Base-by-base conservation (phyloP, 2,888 invertebrate species). In the Carterocephalus palaemon region DNA sequence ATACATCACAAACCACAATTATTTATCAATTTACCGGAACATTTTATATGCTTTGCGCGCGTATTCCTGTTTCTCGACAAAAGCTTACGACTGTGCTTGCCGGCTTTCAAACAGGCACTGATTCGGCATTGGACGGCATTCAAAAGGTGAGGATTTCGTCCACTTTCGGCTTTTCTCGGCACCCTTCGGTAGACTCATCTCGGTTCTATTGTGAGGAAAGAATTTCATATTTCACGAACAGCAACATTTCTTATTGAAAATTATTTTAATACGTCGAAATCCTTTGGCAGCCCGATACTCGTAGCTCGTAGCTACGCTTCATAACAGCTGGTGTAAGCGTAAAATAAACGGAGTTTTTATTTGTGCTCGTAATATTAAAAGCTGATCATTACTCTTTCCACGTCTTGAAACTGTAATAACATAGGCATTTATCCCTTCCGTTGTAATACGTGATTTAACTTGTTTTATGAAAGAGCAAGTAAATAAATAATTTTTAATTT, bases 111-210 rank as follows among this genome's bases (percentile, higher is more conserved):
- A 60, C 68, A 62, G 67, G 68, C 78, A 85, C 85, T 86, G 83
- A 78, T 76, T 83, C 83, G 70, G 76, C 75, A 80, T 83, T 81
- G 80, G 83, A 65, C 70, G 74, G 65, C 73, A 71, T 75, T 80
- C 70, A 62, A 82, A 83, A 85, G 85, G 85, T 85, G 81, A 83
- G 83, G 73, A 75, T 66, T 65, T 79, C 84, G 82, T 66, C 56
- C 57, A 55, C 54, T 53, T 70, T 78, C 85, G 85, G 75, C 58
- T 23, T 47, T 53, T 54, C 57, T 82, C 83, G 85, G 74, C 54
- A 50, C 50, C 59, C 57, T 60, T 78, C 82, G 83, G 69, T 38
- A 47, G 52, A 64, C 69, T 76, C 79, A 80, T 82, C 81, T 75
- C 71, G 67, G 72, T 81, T 79, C 80, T 75, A 79, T 79, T 80